These are phyloP conservation scores for Zele albiditarsus DNA, from an alignment of 2,888 invertebrate genomes.

Conservation along the genomic window DNA sequence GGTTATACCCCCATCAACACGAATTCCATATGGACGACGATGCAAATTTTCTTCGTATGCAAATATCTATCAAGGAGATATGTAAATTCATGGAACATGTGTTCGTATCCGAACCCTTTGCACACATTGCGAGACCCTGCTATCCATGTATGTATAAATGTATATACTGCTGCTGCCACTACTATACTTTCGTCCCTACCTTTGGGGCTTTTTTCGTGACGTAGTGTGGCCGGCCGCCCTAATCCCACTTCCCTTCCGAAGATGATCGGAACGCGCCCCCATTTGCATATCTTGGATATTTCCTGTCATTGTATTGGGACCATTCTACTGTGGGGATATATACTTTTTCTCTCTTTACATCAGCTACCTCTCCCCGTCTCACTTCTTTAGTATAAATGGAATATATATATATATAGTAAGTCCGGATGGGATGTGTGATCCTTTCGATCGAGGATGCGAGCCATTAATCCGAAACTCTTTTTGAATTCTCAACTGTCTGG, in stretches of 20 bases:
- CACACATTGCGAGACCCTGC: not conserved
- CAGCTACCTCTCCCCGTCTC: not conserved
- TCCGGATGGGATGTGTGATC: conserved; percentile 60
- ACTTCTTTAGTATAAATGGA: not conserved
- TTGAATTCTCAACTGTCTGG: conserved; percentile 66
- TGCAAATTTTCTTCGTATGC: conserved; percentile 72
- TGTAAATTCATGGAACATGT: conserved; percentile 70
- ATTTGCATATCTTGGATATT: conserved; percentile 73
- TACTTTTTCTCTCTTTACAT: conserved; percentile 34
- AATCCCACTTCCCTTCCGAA: conserved; percentile 53
- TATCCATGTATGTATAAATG: not conserved
- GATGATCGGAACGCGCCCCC: conserved; percentile 69
- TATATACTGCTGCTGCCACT: not conserved
- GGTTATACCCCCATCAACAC: conserved; percentile 42
- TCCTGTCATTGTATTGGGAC: conserved; percentile 71
- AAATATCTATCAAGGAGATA: conserved; percentile 64
- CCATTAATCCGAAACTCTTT: conserved; percentile 72
- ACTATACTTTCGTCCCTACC: conserved; percentile 11
- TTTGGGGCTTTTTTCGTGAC: conserved; percentile 20
- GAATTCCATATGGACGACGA: conserved; percentile 62
- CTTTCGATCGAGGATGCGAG: conserved; percentile 67
- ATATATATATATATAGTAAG: conserved; percentile 39
- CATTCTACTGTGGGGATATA: conserved; percentile 61
- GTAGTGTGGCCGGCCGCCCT: conserved; percentile 21
- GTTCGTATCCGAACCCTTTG: conserved; percentile 64